phyloP scores from a whole-genome alignment of 2,113 vertebrate species.

The Aldabrachelys gigantea region DNA sequence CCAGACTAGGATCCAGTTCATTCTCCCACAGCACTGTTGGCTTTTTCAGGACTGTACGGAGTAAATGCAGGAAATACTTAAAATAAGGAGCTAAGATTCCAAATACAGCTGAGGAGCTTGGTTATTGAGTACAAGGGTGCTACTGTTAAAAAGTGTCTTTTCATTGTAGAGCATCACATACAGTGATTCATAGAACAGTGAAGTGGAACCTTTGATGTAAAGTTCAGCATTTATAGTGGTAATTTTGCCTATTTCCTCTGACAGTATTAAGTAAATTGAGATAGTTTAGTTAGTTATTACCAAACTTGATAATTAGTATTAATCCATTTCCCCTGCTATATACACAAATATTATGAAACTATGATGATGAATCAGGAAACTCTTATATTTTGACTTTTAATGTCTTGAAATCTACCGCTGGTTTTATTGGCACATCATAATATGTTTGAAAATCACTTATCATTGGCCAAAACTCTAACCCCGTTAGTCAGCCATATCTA shows the following conservation, averaged over 20 bases:
- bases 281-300: slow-evolving; percentile 77
- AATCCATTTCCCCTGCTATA: slow-evolving; percentile 77
- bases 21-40: not conserved
- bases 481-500: slow-evolving; percentile 59
- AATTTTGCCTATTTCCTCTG: slow-evolving; percentile 79
- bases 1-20: slow-evolving; percentile 15
- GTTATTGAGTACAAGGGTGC: slow-evolving; percentile 36
- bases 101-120: slow-evolving; percentile 21
- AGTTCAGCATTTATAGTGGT: slow-evolving; percentile 79
- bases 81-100: not conserved
- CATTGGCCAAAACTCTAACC: slow-evolving; percentile 33
- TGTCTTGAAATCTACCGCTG: slow-evolving; percentile 61
- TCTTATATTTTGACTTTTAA: slow-evolving; percentile 63
- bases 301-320: slow-evolving; percentile 78
- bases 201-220: slow-evolving; percentile 75
- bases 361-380: slow-evolving; percentile 61
- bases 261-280: slow-evolving; percentile 78
- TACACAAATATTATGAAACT: slow-evolving; percentile 77
- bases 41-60: not conserved
- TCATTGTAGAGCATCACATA: slow-evolving; percentile 36
- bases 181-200: slow-evolving; percentile 35
- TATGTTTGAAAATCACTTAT: slow-evolving; percentile 51
- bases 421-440: slow-evolving; percentile 54
- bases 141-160: slow-evolving; percentile 43
- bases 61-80: slow-evolving; percentile 7